Evolutionary conservation across 2,888 invertebrate genomes (phyloP).

Genomic region (Prostheceraeus crozeri): DNA sequence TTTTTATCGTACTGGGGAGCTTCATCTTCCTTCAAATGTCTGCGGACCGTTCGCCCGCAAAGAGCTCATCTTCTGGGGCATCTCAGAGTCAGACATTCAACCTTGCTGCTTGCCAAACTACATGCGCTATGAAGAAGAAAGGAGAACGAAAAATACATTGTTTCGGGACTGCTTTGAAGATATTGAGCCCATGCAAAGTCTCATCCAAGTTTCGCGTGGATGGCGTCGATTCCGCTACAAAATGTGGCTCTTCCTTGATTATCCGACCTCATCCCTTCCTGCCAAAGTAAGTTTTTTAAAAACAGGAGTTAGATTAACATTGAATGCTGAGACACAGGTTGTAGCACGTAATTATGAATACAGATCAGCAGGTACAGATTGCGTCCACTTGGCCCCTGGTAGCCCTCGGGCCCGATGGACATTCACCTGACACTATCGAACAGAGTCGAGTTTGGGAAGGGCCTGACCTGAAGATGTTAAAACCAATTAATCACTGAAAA

Average conservation of each 20-base stretch:
- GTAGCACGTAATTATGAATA: too few relatives aligned
- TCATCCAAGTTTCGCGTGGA: conserved; percentile 32
- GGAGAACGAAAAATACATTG: conserved; percentile 28
- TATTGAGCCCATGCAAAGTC: conserved; percentile 34
- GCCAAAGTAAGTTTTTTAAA: conserved; percentile 55
- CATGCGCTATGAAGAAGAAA: conserved; percentile 39
- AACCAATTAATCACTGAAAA: too few relatives aligned
- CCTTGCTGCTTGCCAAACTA: conserved; percentile 53
- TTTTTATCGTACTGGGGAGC: conserved; percentile 51
- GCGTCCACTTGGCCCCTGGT: too few relatives aligned
- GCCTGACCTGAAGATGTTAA: too few relatives aligned
- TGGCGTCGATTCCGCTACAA: conserved; percentile 34
- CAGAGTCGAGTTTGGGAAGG: too few relatives aligned
- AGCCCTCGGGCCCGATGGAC: too few relatives aligned
- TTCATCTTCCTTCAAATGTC: conserved; percentile 54
- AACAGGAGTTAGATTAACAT: too few relatives aligned
- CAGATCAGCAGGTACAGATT: too few relatives aligned
- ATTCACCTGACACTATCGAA: too few relatives aligned
- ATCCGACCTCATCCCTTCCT: conserved; percentile 49
- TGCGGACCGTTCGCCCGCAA: conserved; percentile 55
- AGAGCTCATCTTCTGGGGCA: conserved; percentile 52
- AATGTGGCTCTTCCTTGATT: conserved; percentile 53
- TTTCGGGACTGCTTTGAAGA: conserved; percentile 37
- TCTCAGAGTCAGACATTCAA: conserved; percentile 50
- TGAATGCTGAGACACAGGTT: too few relatives aligned